Conservation (phyloP, 2,797 vertebrate genomes). For the Caiman crocodilus region DNA sequence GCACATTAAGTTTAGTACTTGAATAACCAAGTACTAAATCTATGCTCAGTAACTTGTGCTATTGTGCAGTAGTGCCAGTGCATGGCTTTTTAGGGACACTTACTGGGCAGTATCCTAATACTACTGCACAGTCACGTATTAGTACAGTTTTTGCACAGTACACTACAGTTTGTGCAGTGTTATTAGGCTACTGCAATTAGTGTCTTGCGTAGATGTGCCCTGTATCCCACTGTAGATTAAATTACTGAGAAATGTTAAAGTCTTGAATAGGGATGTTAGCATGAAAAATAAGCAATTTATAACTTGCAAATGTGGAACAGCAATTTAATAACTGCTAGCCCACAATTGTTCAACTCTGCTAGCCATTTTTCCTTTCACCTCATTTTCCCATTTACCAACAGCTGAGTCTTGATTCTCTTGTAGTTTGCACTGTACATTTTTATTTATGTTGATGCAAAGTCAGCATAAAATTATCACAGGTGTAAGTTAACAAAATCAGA, state of each 20-base stretch:
- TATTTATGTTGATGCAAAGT: neutral
- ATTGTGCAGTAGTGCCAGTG: no score
- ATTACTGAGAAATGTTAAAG: neutral
- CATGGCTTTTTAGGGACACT: no score
- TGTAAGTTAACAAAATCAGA: neutral
- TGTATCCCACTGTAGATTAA: neutral
- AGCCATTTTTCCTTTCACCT: neutral
- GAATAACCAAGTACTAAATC: no score
- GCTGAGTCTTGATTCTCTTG: neutral
- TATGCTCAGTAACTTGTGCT: no score
- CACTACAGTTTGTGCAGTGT: no score
- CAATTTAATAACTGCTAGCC: neutral
- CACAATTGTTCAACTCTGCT: neutral
- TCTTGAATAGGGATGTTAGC: neutral
- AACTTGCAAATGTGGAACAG: neutral
- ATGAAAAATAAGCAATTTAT: neutral
- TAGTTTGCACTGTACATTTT: accelerated
- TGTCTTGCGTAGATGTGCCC: no score
- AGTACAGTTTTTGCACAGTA: no score
- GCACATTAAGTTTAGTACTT: no score
- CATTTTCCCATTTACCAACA: neutral
- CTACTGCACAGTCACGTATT: no score
- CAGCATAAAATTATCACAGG: neutral
- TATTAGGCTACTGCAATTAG: no score
- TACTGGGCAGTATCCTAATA: no score